Base-by-base conservation (phyloP, 2,888 invertebrate species). In the Strigamia transsilvanica region DNA sequence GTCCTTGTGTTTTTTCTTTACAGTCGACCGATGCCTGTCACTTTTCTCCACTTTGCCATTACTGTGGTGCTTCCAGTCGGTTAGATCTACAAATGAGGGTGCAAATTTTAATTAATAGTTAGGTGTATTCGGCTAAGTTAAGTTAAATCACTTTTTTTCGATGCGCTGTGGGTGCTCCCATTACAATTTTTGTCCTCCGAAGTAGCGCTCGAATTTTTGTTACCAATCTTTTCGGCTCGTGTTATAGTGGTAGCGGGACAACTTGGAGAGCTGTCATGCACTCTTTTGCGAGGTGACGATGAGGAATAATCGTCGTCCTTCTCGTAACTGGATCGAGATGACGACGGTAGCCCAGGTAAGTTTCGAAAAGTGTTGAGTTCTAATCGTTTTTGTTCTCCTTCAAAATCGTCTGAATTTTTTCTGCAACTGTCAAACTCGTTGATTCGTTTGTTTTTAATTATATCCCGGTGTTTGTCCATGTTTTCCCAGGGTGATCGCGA, bases 1-100 rank as follows among this genome's bases (percentile, higher is more conserved):
- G 23, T 61, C 80, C 27, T 56, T 80, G 27, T 80, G 56, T 32
- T 80, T 80, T 38, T 80, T 80, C 80, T 80, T 80, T 56, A 51
- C 51, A 56, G 18, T 18, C 23, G 21, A 56, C 13, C 42, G 80
- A 32, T 56, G 61, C 46, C 61, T 61, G 18, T 61, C 61, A 21
- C 61, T 61, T 23, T 61, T 61, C 23, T 61, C 61, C 23, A 18
- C 18, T 61, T 61, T 61, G 21, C 61, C 61, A 23, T 61, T 61
- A 18, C 61, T 61, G 61, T 61, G n/a, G 12, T 46, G 61, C 18
- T 23, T 61, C 61, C 61, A 61, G 2, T 61, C 61, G 6, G 18
- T 12, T 23, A 21, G 2, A 61, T 61, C 61, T 61, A 23, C 6
- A 61, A 23, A 27, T 27, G 3, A 9, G 1, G 23, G 23, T 18